These are phyloP conservation scores for Dilophus febrilis DNA, from an alignment of 2,888 invertebrate genomes.

Conservation along the genomic window DNA sequence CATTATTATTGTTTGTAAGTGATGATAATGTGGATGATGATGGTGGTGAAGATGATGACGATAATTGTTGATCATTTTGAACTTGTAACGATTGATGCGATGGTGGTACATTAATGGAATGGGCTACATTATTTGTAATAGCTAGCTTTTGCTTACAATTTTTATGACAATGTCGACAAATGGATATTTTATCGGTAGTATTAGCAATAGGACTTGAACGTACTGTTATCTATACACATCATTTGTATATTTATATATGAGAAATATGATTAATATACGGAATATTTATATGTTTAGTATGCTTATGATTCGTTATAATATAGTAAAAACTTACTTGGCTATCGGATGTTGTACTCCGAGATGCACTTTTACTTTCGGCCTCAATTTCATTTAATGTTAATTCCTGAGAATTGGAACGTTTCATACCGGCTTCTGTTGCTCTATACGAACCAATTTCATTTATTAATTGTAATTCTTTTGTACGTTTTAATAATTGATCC, in stretches of 20 bases:
- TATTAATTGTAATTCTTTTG: slow-evolving; percentile 47
- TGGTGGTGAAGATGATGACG: no score
- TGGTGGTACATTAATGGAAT: slow-evolving; percentile 15
- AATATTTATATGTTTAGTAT: no score
- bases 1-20: no score
- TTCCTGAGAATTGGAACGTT: slow-evolving; percentile 31
- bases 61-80: slow-evolving; percentile 25
- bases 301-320: no score
- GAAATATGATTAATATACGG: slow-evolving; percentile 3
- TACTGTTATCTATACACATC: slow-evolving; percentile 59
- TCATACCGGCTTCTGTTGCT: slow-evolving; percentile 18
- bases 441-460: slow-evolving; percentile 26
- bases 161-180: slow-evolving; percentile 63
- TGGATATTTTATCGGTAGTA: slow-evolving; percentile 48
- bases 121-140: slow-evolving; percentile 10
- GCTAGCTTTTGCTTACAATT: slow-evolving; percentile 45
- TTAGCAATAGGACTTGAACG: slow-evolving; percentile 52
- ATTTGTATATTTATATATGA: slow-evolving; percentile 20
- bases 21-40: slow-evolving; percentile 19
- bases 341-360: slow-evolving; percentile 58
- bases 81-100: slow-evolving; percentile 29
- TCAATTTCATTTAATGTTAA: slow-evolving; percentile 27
- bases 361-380: slow-evolving; percentile 44
- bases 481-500: slow-evolving; percentile 51
- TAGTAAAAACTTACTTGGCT: slow-evolving; percentile 50